phyloP scores from a whole-genome alignment of 2,797 vertebrate genomes.

The Trichosurus vulpecula region DNA sequence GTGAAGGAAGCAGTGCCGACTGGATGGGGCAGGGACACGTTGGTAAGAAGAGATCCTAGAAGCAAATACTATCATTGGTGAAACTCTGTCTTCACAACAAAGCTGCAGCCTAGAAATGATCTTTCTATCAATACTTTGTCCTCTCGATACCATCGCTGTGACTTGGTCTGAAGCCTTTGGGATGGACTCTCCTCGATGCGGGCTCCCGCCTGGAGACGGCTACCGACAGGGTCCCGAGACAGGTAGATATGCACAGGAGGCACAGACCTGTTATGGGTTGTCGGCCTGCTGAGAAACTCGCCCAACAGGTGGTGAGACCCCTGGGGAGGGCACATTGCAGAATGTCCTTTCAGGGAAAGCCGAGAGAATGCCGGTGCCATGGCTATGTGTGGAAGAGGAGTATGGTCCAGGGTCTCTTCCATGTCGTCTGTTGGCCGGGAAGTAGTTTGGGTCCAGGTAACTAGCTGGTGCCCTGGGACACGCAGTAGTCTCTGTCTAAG shows the following conservation, averaged over 20 bases:
- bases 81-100: slow-evolving; percentile 89
- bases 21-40: slow-evolving; percentile 86
- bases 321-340: slow-evolving; percentile 87
- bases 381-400: slow-evolving; percentile 89
- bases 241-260: slow-evolving; percentile 84
- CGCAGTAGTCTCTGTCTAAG: slow-evolving; percentile 99
- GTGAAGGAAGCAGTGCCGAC: slow-evolving; percentile 90
- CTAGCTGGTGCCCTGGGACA: slow-evolving; percentile 96
- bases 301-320: slow-evolving; percentile 81
- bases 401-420: slow-evolving; percentile 84
- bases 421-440: slow-evolving; percentile 99
- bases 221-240: slow-evolving; percentile 77
- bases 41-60: slow-evolving; percentile 87
- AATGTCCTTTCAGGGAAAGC: slow-evolving; percentile 88
- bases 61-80: slow-evolving; percentile 90
- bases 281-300: not conserved
- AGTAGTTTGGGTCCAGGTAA: slow-evolving; percentile 99
- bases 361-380: slow-evolving; percentile 89
- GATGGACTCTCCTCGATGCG: slow-evolving; percentile 88
- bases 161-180: slow-evolving; percentile 89
- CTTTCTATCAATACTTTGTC: slow-evolving; percentile 92
- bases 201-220: slow-evolving; percentile 80
- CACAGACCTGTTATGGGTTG: slow-evolving; percentile 82
- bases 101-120: slow-evolving; percentile 88
- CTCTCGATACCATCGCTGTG: slow-evolving; percentile 85